A percentile compares a stretch with the other conserved stretches of the same genome.
phyloP scores from a whole-genome alignment of 1,140 invertebrate genomes.

The Musca domestica region DNA sequence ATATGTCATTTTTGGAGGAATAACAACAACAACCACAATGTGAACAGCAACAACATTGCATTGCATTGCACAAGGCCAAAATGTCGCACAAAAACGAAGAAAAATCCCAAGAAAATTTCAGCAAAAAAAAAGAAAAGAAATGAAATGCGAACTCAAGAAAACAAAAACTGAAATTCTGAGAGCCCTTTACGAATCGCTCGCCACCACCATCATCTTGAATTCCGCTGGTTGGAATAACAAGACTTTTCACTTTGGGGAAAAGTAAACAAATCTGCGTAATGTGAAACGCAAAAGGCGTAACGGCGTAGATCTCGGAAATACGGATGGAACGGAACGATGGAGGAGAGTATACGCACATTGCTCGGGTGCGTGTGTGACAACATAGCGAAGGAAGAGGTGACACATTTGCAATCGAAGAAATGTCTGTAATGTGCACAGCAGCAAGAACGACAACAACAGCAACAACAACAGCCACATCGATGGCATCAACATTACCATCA shows the following conservation, averaged over 20 bases:
- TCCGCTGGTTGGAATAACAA: conserved; percentile 18
- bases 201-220: conserved; percentile 4
- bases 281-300: no score
- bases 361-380: no score
- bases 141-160: conserved; percentile 12
- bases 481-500: background rate
- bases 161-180: background rate
- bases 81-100: background rate
- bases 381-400: no score
- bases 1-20: background rate
- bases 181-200: background rate
- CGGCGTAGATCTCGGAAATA: no score
- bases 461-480: background rate
- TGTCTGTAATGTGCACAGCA: no score
- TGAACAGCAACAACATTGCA: background rate
- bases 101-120: background rate
- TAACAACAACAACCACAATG: background rate
- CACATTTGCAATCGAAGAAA: no score
- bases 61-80: background rate
- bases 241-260: conserved; percentile 15
- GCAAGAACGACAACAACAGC: background rate
- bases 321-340: no score
- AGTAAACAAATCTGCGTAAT: no score
- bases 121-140: background rate
- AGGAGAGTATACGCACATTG: no score